These are phyloP conservation scores for Lutraria lutraria DNA, from an alignment of 2,888 invertebrate species.

Conservation along the genomic window DNA sequence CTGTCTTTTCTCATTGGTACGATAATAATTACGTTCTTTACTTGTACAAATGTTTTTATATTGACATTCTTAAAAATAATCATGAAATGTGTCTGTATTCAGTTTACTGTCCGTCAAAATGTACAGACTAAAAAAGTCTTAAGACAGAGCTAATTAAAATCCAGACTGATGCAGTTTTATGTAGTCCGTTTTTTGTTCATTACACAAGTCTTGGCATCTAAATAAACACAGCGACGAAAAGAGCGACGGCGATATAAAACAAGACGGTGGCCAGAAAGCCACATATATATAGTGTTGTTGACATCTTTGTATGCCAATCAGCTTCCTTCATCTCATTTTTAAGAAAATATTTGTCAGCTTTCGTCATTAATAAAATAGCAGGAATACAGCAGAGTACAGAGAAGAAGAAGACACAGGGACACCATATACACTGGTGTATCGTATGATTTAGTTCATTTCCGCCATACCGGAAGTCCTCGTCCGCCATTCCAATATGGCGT, in stretches of 20 bases:
- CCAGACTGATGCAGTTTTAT: too few species aligned
- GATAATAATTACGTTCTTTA: too few species aligned
- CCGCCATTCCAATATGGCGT: neutral
- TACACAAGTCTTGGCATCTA: neutral
- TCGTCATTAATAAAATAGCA: constrained; percentile 9
- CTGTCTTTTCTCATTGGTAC: too few species aligned
- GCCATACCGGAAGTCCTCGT: neutral
- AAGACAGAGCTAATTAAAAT: too few species aligned
- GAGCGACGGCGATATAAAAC: neutral
- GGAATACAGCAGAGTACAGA: constrained; percentile 5
- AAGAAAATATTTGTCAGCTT: constrained; percentile 21
- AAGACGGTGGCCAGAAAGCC: constrained; percentile 6
- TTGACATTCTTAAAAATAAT: too few species aligned
- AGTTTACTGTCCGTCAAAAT: too few species aligned
- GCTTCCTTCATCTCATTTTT: constrained; percentile 18
- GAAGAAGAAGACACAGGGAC: constrained; percentile 16
- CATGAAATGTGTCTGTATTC: too few species aligned
- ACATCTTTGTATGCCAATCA: constrained; percentile 1
- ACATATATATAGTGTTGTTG: neutral
- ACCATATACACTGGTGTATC: constrained; percentile 23
- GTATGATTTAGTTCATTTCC: neutral
- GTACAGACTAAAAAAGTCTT: too few species aligned
- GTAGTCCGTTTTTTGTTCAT: too few species aligned
- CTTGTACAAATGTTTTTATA: too few species aligned
- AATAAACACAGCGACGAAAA: neutral